Base-by-base conservation (phyloP, 2,888 invertebrate species). In the Ophonus ardosiacus region DNA sequence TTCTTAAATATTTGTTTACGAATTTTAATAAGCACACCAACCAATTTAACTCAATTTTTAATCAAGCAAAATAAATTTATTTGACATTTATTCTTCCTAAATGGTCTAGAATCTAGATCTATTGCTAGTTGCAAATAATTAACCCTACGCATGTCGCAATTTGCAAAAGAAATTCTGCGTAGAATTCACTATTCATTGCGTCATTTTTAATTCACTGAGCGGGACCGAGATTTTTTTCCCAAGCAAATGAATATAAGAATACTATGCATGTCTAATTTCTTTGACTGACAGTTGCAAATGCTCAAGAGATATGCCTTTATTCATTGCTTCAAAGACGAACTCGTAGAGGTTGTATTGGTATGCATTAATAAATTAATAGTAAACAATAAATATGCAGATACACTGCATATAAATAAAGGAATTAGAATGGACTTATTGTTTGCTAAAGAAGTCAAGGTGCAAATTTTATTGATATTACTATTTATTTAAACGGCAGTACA, bases 161-260 rank as follows among this genome's bases (percentile, higher is more conserved):
- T 63, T 63, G 63, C 63, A 63, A 7, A 63, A 24, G 13, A 24
- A 63, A 10, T 10, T 24, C 17, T 8, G 8, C 59, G 18, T 17
- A 15, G 59, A 61, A 61, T 61, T 5, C 3, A 61, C 15, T n/a
- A 17, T 17, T 8, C 63, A 63, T 63, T 63, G n/a, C 63, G 63
- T 63, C 63, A 63, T 63, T 63, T 63, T 63, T 63, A 63, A 63
- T 63, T 63, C 21, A 24, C 17, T 21, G 10, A 5, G 63, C 63
- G 63, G 31, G 63, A 10, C 21, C 6, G 63, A 24, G 24, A 24
- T 24, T 63, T 24, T 61, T 63, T 63, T 63, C 24, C 21, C 13
- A 21, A 63, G 24, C 17, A 18, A 63, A 24, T 63, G 13, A 63
- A 63, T 24, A 24, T 6, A 13, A 24, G 31, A 31, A 31, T 31